Evolutionary conservation across 1,140 invertebrate species (phyloP), one percentile per base, ranked within the genome.

Genomic region (Ctenoplectra terminalis): DNA sequence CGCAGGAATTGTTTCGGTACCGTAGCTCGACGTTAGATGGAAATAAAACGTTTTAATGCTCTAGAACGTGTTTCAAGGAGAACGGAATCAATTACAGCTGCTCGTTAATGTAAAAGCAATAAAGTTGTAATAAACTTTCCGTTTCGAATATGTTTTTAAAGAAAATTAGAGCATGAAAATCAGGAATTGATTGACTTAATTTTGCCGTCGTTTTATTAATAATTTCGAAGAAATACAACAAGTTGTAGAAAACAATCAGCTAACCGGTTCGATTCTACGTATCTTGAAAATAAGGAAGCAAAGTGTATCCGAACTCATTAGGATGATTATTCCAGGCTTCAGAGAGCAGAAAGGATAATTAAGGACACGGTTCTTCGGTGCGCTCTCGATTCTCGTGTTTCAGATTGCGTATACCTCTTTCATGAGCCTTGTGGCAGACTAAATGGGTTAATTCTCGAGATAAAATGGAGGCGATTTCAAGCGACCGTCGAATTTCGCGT

Each of bases 391-490:
- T 63, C 77, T 73, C 77, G 77, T 52, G 70, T 73, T 80, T 80
- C 77, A 80, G 77, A 80, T 80, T 73, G 69, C 77, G 67, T 26
- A 60, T 26, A 46, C 29, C 56, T 56, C 69, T 37, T 78, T 78
- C 64, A 70, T 64, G 75, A 58, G 40, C 40, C 66, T 40, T 31
- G 34, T 17, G 64, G 20, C 40, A 46, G 15, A 23, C 64, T 80
- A 63, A 80, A 80, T 54, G 77, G 77, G 70, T 81, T 81, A 81
- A 81, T 81, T 74, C 71, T 31, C 72, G 40, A 74, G 71, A 74
- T 74, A 81, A 81, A 74, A 66, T 29, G 71, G 40, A 66, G 43
- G 71, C 72, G 71, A 81, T 81, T 72, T 63, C 61, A 58, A 40
- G 70, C 60, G 72, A 40, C 79, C 61, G 72, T 75, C 79, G 72